Percentiles rank a stretch among this genome's conserved stretches.
Conservation (phyloP, 2,113 vertebrate species). For the Hylia prasina region DNA sequence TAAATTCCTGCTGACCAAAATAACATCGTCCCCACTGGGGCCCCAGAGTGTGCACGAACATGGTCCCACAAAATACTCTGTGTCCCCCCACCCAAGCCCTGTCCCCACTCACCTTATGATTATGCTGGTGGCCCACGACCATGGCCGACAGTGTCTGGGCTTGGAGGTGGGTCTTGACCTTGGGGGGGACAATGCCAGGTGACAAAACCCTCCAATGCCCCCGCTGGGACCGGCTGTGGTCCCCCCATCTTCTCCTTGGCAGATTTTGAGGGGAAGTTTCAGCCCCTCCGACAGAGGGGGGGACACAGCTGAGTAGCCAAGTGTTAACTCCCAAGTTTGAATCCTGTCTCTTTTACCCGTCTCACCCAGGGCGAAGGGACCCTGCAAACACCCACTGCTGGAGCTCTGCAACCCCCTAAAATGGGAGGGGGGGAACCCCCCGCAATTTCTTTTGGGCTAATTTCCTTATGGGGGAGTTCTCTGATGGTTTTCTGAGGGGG, state of each 20-base stretch:
- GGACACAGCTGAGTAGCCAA: background rate
- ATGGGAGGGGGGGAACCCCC: accelerated
- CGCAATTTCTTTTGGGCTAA: background rate
- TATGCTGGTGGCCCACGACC: slow-evolving; percentile 92
- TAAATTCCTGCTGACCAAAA: background rate
- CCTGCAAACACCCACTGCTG: background rate
- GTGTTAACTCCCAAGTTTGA: background rate
- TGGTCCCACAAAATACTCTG: background rate
- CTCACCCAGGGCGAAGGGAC: background rate
- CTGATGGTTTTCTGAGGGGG: background rate
- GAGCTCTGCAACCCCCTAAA: background rate
- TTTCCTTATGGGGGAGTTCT: background rate
- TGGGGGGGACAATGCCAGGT: background rate
- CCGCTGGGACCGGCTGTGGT: accelerated
- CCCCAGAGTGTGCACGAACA: accelerated
- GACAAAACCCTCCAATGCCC: background rate
- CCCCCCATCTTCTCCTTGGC: background rate
- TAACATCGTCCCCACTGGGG: background rate
- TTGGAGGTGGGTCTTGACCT: slow-evolving; percentile 95
- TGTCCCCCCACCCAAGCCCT: background rate
- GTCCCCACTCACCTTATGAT: slow-evolving; percentile 81
- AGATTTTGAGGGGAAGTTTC: background rate
- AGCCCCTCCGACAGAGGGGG: background rate
- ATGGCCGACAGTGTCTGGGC: slow-evolving; percentile 79
- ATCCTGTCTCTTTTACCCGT: background rate